Evolutionary conservation across 2,888 invertebrate species (phyloP), one percentile per base, ranked within the genome.

Genomic region (Graphium colonna): DNA sequence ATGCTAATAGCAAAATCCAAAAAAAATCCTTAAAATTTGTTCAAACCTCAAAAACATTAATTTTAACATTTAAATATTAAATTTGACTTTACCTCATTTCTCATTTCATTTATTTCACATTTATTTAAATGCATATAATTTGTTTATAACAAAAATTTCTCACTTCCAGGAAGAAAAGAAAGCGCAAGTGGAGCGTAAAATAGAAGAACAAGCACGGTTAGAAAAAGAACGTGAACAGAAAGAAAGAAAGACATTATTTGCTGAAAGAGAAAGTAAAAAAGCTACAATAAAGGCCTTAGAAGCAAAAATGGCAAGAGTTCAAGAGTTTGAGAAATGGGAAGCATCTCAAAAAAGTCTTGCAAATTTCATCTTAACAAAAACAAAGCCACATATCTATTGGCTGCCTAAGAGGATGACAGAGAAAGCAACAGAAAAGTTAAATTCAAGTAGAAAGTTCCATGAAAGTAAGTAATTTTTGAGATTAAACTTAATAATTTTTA

Each of bases 301-400:
- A 79, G 92, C 95, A 55, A 98, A 98, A 86, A 95, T 98, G 93
- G 93, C 93, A 36, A 91, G 97, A 5, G 94, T 97, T 60, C 94
- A 94, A 63, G 96, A 97, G 82, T 97, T 96, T 77, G 95, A 97
- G 63, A 92, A 92, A 47, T 98, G 98, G 96, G 97, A 97, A 73
- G 68, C 65, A 0, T 80, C 86, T 31, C 96, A 97, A 62, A 92
- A 92, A 64, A 92, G 93, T 48, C 91, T 97, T 47, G 91, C 92
- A 16, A 93, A 95, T 77, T 97, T 95, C 73, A 97, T 99, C 64
- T 91, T 94, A 69, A 98, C 98, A 0, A 95, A 95, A 77, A 85
- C 95, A 0, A 95, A 95, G 69, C 98, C 98, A 1, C 92, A 94
- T 56, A 91, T 99, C 55, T 97, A 95, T 85, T 99, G 95, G 91